Evolutionary conservation across 2,797 vertebrate species (phyloP).

Genomic region (Anguilla obscura): DNA sequence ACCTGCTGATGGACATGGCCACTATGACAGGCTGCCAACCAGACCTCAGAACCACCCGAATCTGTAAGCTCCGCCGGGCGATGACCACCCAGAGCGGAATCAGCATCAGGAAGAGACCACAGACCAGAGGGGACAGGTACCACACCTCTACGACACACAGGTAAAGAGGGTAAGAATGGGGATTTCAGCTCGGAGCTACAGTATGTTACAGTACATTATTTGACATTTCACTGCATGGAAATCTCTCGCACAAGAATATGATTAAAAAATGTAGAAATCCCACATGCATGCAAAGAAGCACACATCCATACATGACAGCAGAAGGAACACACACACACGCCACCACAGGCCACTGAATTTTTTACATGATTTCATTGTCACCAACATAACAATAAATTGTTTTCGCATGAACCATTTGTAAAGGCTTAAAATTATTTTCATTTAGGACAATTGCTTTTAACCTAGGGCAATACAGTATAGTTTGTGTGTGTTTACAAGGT

Average conservation of each 20-base stretch:
- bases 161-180: neutral
- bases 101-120: constrained; percentile 71
- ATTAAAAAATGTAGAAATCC: neutral
- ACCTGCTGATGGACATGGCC: constrained; percentile 90
- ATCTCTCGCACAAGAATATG: neutral
- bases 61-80: constrained; percentile 68
- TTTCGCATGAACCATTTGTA: neutral
- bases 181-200: neutral
- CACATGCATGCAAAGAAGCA: neutral
- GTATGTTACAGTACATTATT: neutral
- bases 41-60: constrained; percentile 76
- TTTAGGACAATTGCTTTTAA: neutral
- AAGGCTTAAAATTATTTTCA: neutral
- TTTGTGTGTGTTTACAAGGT: no score
- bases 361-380: neutral
- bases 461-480: no score
- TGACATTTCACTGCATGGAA: neutral
- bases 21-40: constrained; percentile 86
- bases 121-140: constrained; percentile 73
- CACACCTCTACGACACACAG: constrained; percentile 64
- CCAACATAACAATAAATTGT: neutral
- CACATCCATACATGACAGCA: neutral
- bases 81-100: constrained; percentile 77
- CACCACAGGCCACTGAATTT: neutral
- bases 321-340: neutral